These are phyloP conservation scores for Loxodonta africana DNA, from an alignment of 2,113 vertebrate species.

Conservation along the genomic window DNA sequence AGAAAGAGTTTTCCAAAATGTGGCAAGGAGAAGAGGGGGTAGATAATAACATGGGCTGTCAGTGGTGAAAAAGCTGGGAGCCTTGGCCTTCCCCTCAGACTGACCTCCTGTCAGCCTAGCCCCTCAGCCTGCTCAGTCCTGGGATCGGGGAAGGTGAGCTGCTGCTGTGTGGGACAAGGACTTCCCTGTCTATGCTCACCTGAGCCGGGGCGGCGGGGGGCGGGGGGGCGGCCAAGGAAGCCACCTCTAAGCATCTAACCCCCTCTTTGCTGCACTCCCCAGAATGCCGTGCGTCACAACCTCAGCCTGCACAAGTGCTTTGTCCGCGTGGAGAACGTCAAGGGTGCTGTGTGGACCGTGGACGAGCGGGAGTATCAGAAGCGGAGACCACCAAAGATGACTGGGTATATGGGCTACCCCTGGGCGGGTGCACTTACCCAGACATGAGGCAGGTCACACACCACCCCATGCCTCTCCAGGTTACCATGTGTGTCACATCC, in stretches of 20 bases:
- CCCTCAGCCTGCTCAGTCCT: background rate
- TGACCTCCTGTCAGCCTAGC: background rate
- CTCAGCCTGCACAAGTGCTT: conserved; percentile 99
- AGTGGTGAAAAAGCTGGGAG: fast-evolving
- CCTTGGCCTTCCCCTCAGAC: fast-evolving
- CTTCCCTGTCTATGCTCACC: background rate
- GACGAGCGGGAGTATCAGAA: conserved; percentile 99
- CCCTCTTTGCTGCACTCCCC: background rate
- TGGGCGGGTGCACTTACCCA: no score
- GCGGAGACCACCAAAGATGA: conserved; percentile 99
- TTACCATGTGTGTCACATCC: background rate
- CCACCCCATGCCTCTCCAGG: background rate
- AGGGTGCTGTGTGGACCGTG: conserved; percentile 99
- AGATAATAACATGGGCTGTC: fast-evolving
- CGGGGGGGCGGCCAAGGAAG: background rate
- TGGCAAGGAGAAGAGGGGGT: background rate
- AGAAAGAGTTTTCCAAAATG: background rate
- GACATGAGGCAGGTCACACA: background rate
- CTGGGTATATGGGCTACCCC: conserved; percentile 90
- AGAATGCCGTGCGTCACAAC: conserved; percentile 99
- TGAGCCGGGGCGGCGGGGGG: no score
- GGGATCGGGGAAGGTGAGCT: background rate
- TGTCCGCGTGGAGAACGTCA: conserved; percentile 99
- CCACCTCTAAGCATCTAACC: background rate
- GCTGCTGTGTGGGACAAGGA: background rate